Evolutionary conservation across 2,797 vertebrate species (phyloP), one percentile per base, ranked within the genome.

Genomic region (Erpetoichthys calabaricus): DNA sequence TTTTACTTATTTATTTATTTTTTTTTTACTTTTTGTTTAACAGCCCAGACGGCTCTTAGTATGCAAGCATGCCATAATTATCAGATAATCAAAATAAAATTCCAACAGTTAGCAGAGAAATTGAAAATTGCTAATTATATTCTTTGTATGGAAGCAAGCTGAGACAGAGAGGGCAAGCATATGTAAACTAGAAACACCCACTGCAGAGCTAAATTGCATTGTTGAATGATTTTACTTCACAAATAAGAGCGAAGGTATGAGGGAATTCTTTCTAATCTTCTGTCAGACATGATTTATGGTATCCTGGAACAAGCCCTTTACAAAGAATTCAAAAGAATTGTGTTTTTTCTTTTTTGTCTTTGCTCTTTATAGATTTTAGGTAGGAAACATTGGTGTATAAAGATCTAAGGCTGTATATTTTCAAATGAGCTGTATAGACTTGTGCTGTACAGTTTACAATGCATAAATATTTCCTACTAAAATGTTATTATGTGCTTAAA

Each of bases 221-320:
- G 69, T 75, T 76, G 70, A 51, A 44, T 62, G 63, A 62, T 66
- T 71, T 4, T 65, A 60, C 64, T 72, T 77, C 73, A 73, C 71
- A 77, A 81, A 82, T 76, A 79, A 78, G 67, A 80, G 72, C 70
- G 70, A 79, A 74, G 67, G 67, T 74, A 76, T 66, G 66, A 65
- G 50, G 71, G 67, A 62, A 72, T 68, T 73, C 67, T 64, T 78
- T 75, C 77, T 73, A 80, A 70, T 65, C 59, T 63, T 71, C 68
- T 80, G 78, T 79, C 76, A 85, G 75, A 65, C 60, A 59, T 80
- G 80, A 83, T 83, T 76, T 82, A 76, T 80, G 68, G 66, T 68
- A 70, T 75, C 57, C 62, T 68, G 62, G 73, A 69, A 68, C 67
- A 65, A 47, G 65, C 79, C 77, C 61, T 74, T 72, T 77, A 25